These are phyloP conservation scores for Pantelozetes paolii DNA, from an alignment of 2,888 invertebrate species.

Conservation along the genomic window DNA sequence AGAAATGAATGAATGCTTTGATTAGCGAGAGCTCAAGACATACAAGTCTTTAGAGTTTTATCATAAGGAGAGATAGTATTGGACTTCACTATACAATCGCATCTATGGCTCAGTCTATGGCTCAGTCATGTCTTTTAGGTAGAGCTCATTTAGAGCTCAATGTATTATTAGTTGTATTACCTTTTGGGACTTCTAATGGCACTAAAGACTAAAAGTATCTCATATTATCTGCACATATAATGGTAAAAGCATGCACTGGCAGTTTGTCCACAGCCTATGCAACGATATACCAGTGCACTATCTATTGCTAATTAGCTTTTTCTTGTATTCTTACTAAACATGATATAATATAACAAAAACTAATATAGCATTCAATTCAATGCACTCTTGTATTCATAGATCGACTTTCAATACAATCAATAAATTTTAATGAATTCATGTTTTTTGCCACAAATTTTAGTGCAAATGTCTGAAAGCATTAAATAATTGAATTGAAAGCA, in stretches of 20 bases:
- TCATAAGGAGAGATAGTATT: background rate
- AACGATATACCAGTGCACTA: background rate
- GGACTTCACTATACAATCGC: background rate
- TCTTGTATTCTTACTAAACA: background rate
- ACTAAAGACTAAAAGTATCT: constrained; percentile 11
- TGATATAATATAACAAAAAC: background rate
- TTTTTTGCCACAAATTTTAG: too few relatives aligned
- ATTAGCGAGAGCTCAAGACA: background rate
- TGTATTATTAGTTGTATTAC: constrained; percentile 24
- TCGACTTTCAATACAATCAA: background rate
- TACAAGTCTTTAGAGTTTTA: background rate
- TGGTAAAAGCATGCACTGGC: constrained; percentile 17
- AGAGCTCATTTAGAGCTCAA: constrained; percentile 10
- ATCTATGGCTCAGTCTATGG: background rate
- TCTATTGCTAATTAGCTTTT: background rate
- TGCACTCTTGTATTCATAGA: background rate
- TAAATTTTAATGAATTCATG: too few relatives aligned
- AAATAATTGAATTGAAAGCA: too few relatives aligned
- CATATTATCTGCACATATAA: constrained; percentile 15
- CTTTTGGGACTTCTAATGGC: constrained; percentile 25
- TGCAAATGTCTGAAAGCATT: too few relatives aligned
- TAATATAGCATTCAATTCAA: background rate
- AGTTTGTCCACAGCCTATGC: background rate
- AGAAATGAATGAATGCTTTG: background rate
- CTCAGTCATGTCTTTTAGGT: background rate